Evolutionary conservation across 1,140 invertebrate species (phyloP).

Genomic region (Zaprionus inermis): DNA sequence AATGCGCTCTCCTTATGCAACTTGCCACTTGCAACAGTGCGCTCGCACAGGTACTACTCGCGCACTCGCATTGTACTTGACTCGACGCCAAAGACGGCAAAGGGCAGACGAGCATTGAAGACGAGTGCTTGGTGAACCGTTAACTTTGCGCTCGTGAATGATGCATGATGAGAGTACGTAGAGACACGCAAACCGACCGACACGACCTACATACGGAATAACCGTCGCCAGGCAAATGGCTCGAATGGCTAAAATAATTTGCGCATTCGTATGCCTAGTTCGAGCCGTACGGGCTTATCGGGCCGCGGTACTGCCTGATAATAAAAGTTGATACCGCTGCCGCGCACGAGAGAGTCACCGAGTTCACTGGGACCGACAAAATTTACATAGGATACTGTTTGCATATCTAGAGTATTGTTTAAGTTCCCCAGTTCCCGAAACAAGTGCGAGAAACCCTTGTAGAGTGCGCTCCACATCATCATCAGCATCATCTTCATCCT

Average conservation of each 20-base stretch:
- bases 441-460: not conserved
- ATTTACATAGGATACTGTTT: not conserved
- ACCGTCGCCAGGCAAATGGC: not conserved
- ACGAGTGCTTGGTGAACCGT: constrained; percentile 44
- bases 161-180: constrained; percentile 37
- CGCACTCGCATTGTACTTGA: not conserved
- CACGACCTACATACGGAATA: constrained; percentile 34
- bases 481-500: not conserved
- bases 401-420: not conserved
- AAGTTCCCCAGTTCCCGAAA: not conserved
- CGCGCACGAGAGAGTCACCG: not conserved
- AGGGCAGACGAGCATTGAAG: not conserved
- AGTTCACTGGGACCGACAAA: not conserved
- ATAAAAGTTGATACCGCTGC: not conserved
- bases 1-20: constrained; percentile 53
- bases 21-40: constrained; percentile 9
- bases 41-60: constrained; percentile 10
- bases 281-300: not conserved
- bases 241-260: constrained; percentile 21
- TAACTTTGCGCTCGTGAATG: constrained; percentile 42
- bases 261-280: constrained; percentile 1
- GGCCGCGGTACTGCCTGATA: not conserved
- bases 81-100: not conserved
- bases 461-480: not conserved
- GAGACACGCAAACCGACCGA: constrained; percentile 27